A percentile compares a stretch with the other conserved stretches of the same genome.
These are phyloP conservation scores for Loriculus beryllinus DNA, from an alignment of 2,797 vertebrate genomes.

Conservation along the genomic window DNA sequence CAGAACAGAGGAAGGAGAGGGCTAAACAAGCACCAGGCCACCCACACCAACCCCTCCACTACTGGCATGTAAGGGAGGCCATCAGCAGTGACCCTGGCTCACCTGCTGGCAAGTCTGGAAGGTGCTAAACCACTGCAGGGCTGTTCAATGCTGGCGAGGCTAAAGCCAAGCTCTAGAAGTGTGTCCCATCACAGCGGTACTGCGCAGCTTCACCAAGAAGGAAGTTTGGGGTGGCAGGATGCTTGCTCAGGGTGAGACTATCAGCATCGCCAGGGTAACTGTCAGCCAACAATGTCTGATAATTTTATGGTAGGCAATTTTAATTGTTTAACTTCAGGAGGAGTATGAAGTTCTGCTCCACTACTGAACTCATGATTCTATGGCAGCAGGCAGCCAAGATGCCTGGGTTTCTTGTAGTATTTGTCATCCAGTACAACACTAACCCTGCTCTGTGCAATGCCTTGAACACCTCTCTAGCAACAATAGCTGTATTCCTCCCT, in stretches of 20 bases:
- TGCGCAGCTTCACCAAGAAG: not conserved
- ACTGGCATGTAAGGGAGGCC: fast-evolving
- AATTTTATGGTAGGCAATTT: not conserved
- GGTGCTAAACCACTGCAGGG: not conserved
- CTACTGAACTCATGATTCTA: not conserved
- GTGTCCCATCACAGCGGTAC: not conserved
- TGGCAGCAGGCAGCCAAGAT: not conserved
- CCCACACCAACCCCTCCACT: not conserved
- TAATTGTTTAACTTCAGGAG: not conserved
- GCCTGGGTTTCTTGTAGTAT: not conserved
- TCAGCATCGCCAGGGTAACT: not conserved
- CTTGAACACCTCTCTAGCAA: not conserved
- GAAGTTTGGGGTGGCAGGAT: not conserved
- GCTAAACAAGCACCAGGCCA: not conserved
- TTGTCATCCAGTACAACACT: not conserved
- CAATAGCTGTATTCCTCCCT: not conserved
- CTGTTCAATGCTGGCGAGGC: not conserved
- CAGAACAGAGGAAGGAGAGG: not conserved
- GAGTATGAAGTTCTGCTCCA: not conserved
- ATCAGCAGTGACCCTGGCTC: not conserved
- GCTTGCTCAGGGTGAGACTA: not conserved
- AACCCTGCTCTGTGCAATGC: fast-evolving
- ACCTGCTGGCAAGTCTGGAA: not conserved
- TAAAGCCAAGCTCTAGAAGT: not conserved
- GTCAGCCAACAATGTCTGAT: fast-evolving